Evolutionary conservation across 2,113 vertebrate genomes (phyloP).

Genomic region (Eubucco bourcierii): DNA sequence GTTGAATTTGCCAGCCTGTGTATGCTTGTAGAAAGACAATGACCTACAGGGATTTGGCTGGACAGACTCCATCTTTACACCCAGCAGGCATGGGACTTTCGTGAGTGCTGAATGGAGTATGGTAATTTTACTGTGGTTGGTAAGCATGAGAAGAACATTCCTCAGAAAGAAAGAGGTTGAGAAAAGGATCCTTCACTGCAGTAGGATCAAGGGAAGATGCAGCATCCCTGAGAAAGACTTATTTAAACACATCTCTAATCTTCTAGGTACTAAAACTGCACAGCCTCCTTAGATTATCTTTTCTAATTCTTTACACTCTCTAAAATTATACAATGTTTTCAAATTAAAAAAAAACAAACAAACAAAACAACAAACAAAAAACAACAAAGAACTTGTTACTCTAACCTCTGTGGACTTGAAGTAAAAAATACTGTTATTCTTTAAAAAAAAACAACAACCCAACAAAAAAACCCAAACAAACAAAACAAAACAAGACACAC

Average conservation of each 20-base stretch:
- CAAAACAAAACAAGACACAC: too few species aligned
- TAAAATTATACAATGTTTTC: not conserved
- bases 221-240: not conserved
- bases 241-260: not conserved
- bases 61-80: not conserved
- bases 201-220: not conserved
- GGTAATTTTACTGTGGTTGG: not conserved
- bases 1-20: not conserved
- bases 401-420: not conserved
- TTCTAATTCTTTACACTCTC: not conserved
- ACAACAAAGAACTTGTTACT: not conserved
- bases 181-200: not conserved
- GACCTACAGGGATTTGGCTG: not conserved
- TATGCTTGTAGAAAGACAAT: conserved; percentile 27
- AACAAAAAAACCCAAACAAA: not conserved
- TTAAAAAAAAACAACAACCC: not conserved
- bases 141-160: not conserved
- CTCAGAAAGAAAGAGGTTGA: not conserved
- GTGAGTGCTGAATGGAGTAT: not conserved
- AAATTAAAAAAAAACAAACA: not conserved
- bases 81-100: not conserved
- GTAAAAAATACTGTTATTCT: not conserved
- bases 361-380: too few species aligned
- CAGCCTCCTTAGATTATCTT: not conserved
- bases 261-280: not conserved